phyloP scores from a whole-genome alignment of 2,113 vertebrate species.

The Hippocampus zosterae region DNA sequence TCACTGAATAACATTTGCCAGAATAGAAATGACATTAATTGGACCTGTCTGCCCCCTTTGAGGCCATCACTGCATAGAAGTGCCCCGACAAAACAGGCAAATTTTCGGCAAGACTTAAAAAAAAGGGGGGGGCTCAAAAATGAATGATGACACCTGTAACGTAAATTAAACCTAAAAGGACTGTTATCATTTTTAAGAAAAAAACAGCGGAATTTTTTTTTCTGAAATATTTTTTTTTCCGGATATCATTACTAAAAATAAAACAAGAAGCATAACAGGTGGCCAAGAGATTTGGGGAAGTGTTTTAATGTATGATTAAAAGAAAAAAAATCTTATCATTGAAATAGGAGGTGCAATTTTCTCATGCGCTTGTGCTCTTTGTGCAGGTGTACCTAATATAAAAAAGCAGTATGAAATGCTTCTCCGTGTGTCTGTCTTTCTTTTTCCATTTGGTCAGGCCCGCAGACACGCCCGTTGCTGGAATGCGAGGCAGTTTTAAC shows the following conservation, averaged over 20 bases:
- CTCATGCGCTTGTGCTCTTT: not conserved
- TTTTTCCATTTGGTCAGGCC: slow-evolving; percentile 44
- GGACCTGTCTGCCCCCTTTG: too few species aligned
- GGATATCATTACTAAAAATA: not conserved
- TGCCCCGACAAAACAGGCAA: too few species aligned
- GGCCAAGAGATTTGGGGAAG: not conserved
- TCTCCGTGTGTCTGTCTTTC: slow-evolving; percentile 44
- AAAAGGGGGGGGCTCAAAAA: too few species aligned
- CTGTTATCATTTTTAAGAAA: too few species aligned
- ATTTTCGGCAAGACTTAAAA: too few species aligned
- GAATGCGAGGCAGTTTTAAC: slow-evolving; percentile 67
- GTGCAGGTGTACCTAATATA: not conserved
- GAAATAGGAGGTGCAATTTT: not conserved
- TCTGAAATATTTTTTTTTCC: not conserved
- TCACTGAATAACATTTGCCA: too few species aligned
- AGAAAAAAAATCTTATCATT: not conserved
- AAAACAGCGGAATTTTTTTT: not conserved
- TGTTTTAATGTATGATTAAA: not conserved
- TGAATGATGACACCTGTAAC: too few species aligned
- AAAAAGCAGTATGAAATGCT: slow-evolving; percentile 16
- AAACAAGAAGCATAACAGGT: not conserved
- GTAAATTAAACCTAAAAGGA: too few species aligned
- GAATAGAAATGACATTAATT: too few species aligned
- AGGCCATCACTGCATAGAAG: too few species aligned
- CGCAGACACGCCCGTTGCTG: slow-evolving; percentile 67